Evolutionary conservation across 2,113 vertebrate genomes (phyloP).

Genomic region (Cyphomyrus plagiostoma): DNA sequence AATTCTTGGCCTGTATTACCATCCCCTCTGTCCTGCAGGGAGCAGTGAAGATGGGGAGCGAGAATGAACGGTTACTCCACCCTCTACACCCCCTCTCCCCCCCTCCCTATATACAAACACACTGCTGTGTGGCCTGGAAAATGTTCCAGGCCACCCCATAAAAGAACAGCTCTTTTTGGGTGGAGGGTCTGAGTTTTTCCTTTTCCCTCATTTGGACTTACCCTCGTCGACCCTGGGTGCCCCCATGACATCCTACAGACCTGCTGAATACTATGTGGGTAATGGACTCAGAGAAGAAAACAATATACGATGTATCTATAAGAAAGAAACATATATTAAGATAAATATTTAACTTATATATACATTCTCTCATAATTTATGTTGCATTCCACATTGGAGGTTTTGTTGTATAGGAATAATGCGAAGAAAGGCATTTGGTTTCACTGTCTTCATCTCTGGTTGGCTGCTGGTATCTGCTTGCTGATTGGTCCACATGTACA

Average conservation of each 20-base stretch:
- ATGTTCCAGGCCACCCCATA: conserved; percentile 1
- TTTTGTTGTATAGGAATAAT: background rate
- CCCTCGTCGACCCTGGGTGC: background rate
- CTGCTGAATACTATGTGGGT: background rate
- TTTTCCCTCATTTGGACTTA: background rate
- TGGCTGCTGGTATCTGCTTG: background rate
- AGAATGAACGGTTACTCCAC: conserved; percentile 46
- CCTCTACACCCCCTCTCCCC: background rate
- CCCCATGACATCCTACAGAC: background rate
- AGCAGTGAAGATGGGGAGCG: conserved; percentile 58
- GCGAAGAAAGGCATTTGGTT: background rate
- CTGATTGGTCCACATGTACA: background rate
- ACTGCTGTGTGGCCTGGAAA: background rate
- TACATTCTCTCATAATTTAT: conserved; percentile 16
- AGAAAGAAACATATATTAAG: background rate
- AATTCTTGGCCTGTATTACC: background rate
- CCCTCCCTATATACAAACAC: background rate
- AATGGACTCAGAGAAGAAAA: background rate
- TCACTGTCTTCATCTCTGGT: background rate
- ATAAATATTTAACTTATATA: conserved; percentile 19
- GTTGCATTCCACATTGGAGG: conserved; percentile 12
- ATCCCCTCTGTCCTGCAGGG: conserved; percentile 43
- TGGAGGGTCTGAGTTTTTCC: background rate
- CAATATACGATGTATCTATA: background rate
- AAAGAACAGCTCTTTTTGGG: conserved; percentile 6